These are phyloP conservation scores for Athetis lepigone DNA, from an alignment of 2,888 invertebrate species.

Conservation along the genomic window DNA sequence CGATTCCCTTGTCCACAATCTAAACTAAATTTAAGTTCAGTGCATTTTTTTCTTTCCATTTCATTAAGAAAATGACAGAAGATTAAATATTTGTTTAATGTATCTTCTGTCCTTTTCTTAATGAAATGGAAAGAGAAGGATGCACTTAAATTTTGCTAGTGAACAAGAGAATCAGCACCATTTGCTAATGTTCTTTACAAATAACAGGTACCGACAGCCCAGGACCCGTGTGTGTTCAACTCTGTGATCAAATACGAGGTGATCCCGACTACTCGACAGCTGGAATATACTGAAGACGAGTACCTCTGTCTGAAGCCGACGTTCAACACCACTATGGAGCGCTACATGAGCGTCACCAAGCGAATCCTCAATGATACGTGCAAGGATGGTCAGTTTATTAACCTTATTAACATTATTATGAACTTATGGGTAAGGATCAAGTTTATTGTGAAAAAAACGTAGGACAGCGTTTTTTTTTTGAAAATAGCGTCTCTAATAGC, in stretches of 20 bases:
- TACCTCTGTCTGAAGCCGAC: conserved; percentile 79
- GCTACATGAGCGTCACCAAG: conserved; percentile 82
- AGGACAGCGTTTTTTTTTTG: neutral
- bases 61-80: no score
- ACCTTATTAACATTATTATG: no score
- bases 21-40: no score
- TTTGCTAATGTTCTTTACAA: neutral
- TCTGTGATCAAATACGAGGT: conserved; percentile 85
- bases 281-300: conserved; percentile 81
- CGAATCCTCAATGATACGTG: conserved; percentile 80
- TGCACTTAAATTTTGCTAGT: no score
- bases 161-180: no score
- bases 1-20: no score
- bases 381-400: conserved; percentile 74
- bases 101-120: no score
- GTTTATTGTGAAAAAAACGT: neutral
- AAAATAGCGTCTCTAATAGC: no score
- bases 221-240: conserved; percentile 83
- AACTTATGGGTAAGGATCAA: neutral
- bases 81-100: no score
- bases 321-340: conserved; percentile 82
- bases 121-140: no score
- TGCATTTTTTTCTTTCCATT: no score
- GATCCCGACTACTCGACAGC: conserved; percentile 72
- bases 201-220: conserved; percentile 71